Percentiles rank a stretch among this genome's conserved stretches.
Evolutionary conservation across 2,888 invertebrate genomes (phyloP).

Genomic region (Lithophane semibrunnea): DNA sequence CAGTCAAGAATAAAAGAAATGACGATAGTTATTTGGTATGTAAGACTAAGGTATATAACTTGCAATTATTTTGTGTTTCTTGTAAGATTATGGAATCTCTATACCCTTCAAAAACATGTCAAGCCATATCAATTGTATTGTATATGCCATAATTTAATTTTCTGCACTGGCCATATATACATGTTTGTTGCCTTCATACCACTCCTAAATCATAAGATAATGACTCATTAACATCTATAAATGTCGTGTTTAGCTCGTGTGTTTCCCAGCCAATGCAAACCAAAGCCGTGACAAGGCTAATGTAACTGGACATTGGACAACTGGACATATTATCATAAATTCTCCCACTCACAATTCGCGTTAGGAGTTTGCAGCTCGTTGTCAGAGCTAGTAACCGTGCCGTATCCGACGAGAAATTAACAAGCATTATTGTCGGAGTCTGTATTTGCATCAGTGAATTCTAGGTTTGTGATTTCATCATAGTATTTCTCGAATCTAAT

Average conservation of each 20-base stretch:
- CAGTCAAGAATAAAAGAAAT: not conserved
- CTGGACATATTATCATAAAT: constrained; percentile 48
- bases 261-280: constrained; percentile 28
- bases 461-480: constrained; percentile 37
- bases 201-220: constrained; percentile 25
- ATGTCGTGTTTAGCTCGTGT: constrained; percentile 32
- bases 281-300: constrained; percentile 34
- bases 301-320: constrained; percentile 41
- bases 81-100: not conserved
- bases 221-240: constrained; percentile 42
- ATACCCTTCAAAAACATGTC: not conserved
- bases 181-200: not conserved
- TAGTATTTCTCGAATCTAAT: not conserved
- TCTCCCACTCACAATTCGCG: constrained; percentile 31
- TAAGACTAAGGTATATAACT: not conserved
- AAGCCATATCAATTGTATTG: not conserved
- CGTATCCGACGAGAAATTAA: constrained; percentile 41
- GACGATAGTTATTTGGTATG: not conserved
- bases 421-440: constrained; percentile 29
- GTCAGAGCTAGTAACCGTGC: constrained; percentile 36
- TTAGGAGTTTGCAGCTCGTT: constrained; percentile 50
- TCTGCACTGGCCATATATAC: not conserved
- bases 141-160: not conserved
- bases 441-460: constrained; percentile 34
- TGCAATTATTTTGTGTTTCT: not conserved